Evolutionary conservation across 1,140 invertebrate genomes (phyloP).

Genomic region (Eupristina koningsbergeri): DNA sequence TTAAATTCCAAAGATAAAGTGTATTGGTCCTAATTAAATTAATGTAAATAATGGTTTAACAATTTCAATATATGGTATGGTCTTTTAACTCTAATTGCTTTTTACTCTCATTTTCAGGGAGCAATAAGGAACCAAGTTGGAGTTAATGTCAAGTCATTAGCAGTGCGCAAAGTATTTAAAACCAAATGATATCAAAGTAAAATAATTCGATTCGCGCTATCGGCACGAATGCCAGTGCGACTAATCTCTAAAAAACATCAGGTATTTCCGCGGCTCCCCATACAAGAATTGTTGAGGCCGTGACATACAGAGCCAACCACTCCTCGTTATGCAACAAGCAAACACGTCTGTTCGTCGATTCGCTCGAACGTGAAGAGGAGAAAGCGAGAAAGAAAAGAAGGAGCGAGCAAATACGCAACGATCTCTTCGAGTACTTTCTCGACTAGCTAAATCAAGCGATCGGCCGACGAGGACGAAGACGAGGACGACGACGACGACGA

Average conservation of each 20-base stretch:
- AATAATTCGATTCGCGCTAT: background rate
- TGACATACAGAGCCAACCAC: slow-evolving; percentile 62
- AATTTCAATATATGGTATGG: too few relatives aligned
- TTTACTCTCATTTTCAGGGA: background rate
- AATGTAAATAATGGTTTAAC: background rate
- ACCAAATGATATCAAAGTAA: background rate
- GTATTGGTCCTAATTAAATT: background rate
- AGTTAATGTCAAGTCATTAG: background rate
- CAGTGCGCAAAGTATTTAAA: background rate
- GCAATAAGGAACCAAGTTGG: background rate
- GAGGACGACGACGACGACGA: too few relatives aligned
- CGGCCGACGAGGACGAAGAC: background rate
- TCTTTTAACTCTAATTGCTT: background rate
- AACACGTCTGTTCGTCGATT: slow-evolving; percentile 43
- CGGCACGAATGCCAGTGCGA: background rate
- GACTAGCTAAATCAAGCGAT: slow-evolving; percentile 55
- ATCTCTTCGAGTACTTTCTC: slow-evolving; percentile 65
- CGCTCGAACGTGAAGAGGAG: slow-evolving; percentile 58
- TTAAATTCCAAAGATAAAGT: background rate
- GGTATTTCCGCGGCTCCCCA: background rate
- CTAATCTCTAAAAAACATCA: background rate
- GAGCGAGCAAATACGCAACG: slow-evolving; percentile 54
- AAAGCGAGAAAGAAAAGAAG: slow-evolving; percentile 68
- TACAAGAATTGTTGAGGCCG: slow-evolving; percentile 50
- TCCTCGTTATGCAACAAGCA: slow-evolving; percentile 65